These are phyloP conservation scores for Zapornia atra DNA, from an alignment of 2,113 vertebrate genomes.

Conservation along the genomic window DNA sequence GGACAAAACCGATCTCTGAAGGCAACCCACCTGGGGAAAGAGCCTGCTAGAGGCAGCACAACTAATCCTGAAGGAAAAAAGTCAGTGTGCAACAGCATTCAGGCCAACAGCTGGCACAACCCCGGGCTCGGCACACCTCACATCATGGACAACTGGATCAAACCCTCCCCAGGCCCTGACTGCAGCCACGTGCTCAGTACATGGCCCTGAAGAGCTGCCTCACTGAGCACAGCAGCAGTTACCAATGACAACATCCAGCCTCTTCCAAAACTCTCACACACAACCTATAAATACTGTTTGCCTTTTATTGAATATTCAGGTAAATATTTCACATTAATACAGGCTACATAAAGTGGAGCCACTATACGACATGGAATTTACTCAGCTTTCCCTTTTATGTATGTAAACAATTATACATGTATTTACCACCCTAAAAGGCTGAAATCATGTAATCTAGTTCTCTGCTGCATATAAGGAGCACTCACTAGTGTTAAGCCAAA, in stretches of 20 bases:
- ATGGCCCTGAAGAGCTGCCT: not conserved
- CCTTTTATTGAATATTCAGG: slow-evolving; percentile 98
- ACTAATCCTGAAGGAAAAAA: not conserved
- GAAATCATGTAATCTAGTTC: slow-evolving; percentile 91
- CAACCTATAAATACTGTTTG: slow-evolving; percentile 79
- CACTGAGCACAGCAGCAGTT: not conserved
- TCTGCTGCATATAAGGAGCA: slow-evolving; percentile 89
- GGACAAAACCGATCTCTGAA: not conserved
- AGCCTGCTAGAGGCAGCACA: not conserved
- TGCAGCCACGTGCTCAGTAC: accelerated
- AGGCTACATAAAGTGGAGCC: slow-evolving; percentile 99
- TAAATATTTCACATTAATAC: slow-evolving; percentile 99
- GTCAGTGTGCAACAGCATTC: no score
- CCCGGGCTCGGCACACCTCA: not conserved
- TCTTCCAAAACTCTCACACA: slow-evolving; percentile 77
- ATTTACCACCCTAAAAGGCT: slow-evolving; percentile 95
- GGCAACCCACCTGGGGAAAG: not conserved
- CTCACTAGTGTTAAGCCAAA: slow-evolving; percentile 90
- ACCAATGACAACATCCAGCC: not conserved
- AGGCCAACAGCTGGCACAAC: not conserved
- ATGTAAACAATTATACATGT: slow-evolving; percentile 99
- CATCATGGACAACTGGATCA: accelerated
- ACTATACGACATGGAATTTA: slow-evolving; percentile 88
- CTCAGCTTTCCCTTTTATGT: slow-evolving; percentile 90
- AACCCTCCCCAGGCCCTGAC: not conserved